These are phyloP conservation scores for Chymomyza procnemis DNA, from an alignment of 2,888 invertebrate species.

Conservation along the genomic window DNA sequence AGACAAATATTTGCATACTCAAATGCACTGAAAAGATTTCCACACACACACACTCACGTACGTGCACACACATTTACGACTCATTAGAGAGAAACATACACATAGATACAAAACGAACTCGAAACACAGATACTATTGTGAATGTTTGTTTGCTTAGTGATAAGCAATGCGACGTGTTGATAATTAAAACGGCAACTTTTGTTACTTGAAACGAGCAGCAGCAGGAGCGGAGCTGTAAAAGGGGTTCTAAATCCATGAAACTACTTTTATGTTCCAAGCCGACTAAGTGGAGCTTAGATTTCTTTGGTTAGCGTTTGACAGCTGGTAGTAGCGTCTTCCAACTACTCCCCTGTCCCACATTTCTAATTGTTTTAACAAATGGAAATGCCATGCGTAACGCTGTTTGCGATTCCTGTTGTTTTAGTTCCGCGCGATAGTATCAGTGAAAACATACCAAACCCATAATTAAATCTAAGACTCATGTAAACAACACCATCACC, in stretches of 20 bases:
- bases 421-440: background rate
- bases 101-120: conserved; percentile 14
- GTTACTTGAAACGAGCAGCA: background rate
- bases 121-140: background rate
- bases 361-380: conserved; percentile 52
- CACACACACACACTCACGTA: conserved; percentile 20
- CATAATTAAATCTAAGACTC: conserved; percentile 11
- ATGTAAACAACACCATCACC: conserved; percentile 6
- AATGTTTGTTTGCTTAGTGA: conserved; percentile 26
- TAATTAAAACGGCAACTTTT: conserved; percentile 11
- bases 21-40: conserved; percentile 24
- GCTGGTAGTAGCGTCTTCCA: background rate
- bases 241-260: no score
- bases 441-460: background rate
- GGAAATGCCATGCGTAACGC: conserved; percentile 11
- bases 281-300: no score
- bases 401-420: background rate
- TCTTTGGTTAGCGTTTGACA: no score
- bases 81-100: conserved; percentile 28
- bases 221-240: no score
- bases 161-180: conserved; percentile 21
- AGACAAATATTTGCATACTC: conserved; percentile 59
- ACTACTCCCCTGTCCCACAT: conserved; percentile 5
- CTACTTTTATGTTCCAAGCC: no score
- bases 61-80: conserved; percentile 25